A percentile compares a stretch with the other conserved stretches of the same genome.
Conservation (phyloP, 2,797 vertebrate species). For the Diplodus sargus region DNA sequence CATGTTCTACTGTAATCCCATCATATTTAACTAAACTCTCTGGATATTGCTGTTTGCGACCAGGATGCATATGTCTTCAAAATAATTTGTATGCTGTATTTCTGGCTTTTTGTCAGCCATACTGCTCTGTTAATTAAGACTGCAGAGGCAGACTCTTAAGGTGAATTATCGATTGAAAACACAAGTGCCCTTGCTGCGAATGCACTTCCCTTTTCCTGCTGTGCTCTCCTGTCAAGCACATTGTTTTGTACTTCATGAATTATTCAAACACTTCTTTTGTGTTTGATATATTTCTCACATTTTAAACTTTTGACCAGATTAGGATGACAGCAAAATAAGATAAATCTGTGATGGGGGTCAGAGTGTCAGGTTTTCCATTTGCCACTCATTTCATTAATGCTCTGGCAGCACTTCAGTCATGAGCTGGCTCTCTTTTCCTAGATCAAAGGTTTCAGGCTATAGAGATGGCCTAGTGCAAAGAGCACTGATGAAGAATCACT, state of each 20-base stretch:
- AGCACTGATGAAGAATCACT: slow-evolving; percentile 44
- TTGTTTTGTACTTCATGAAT: slow-evolving; percentile 76
- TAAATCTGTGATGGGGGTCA: slow-evolving; percentile 44
- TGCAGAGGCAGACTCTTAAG: slow-evolving; percentile 46
- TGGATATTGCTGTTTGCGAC: slow-evolving; percentile 3
- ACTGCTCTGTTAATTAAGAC: slow-evolving; percentile 67
- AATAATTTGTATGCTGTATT: slow-evolving; percentile 22
- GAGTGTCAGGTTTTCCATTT: slow-evolving; percentile 53
- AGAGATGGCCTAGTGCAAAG: slow-evolving; percentile 41
- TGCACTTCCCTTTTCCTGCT: slow-evolving; percentile 38
- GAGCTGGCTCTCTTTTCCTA: slow-evolving; percentile 50
- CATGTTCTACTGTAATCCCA: neutral
- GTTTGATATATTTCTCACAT: slow-evolving; percentile 60
- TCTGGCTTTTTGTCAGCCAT: slow-evolving; percentile 12
- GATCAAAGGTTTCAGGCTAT: slow-evolving; percentile 69
- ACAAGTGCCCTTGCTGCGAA: slow-evolving; percentile 45
- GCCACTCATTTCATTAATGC: slow-evolving; percentile 56
- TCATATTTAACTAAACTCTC: slow-evolving; percentile 15
- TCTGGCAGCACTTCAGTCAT: slow-evolving; percentile 59
- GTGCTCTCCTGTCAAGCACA: slow-evolving; percentile 58
- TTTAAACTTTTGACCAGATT: slow-evolving; percentile 64
- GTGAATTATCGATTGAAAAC: slow-evolving; percentile 70
- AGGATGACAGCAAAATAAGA: slow-evolving; percentile 57
- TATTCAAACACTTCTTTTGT: slow-evolving; percentile 70
- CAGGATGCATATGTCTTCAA: neutral